Percentiles rank a stretch among this genome's conserved stretches.
phyloP scores from a whole-genome alignment of 2,797 vertebrate species.

The Meda fulgida region DNA sequence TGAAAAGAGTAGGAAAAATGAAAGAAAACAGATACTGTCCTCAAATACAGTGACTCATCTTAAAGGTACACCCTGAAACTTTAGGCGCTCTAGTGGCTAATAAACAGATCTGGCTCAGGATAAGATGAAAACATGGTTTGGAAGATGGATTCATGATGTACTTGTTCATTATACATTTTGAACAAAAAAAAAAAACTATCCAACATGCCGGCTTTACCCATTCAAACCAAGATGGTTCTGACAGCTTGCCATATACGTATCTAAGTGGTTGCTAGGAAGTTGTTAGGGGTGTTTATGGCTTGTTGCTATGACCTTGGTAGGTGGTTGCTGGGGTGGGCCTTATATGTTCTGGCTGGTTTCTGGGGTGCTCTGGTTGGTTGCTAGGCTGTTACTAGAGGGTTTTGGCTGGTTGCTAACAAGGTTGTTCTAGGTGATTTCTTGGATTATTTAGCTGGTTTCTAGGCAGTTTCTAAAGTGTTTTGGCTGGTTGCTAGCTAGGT shows the following conservation, averaged over 20 bases:
- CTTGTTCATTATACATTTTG: no score
- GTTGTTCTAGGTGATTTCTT: no score
- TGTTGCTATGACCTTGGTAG: background rate
- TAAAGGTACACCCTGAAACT: no score
- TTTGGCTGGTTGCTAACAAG: background rate
- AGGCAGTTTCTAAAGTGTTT: background rate
- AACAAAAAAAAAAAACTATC: no score
- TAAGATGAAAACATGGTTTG: no score
- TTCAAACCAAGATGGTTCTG: background rate
- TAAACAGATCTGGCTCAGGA: no score
- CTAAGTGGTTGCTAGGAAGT: background rate
- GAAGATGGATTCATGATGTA: no score
- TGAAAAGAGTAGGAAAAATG: background rate
- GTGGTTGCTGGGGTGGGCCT: background rate
- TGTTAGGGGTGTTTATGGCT: background rate
- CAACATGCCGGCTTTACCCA: no score
- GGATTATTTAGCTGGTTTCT: background rate
- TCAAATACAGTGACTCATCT: background rate
- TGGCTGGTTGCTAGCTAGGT: no score
- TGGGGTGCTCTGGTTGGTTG: background rate
- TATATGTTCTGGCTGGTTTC: background rate
- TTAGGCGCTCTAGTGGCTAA: no score
- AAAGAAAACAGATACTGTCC: background rate
- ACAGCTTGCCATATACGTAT: background rate
- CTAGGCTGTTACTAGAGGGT: background rate